Evolutionary conservation across 37 sponge, comb jelly and placozoan genomes (phyloP).

Genomic region (Ephydatia muelleri): DNA sequence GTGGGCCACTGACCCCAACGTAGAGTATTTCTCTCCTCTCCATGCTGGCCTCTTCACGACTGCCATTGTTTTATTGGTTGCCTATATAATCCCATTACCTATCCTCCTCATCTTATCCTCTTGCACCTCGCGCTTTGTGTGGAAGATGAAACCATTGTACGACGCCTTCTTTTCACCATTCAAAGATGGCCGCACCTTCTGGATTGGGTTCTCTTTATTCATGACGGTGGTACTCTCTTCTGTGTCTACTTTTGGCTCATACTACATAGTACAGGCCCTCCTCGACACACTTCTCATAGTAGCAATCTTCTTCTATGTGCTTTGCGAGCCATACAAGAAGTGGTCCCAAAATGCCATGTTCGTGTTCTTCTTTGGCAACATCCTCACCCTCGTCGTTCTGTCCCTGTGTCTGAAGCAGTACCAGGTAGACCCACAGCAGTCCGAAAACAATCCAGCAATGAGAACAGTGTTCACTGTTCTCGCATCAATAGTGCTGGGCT

Average conservation of each 20-base stretch:
- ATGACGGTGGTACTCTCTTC: constrained; percentile 22
- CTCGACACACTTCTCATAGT: constrained; percentile 2
- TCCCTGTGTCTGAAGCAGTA: not conserved
- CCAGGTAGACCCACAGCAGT: not conserved
- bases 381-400: constrained; percentile 9
- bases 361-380: constrained; percentile 14
- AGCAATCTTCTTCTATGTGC: constrained; percentile 14
- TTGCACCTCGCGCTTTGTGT: not conserved
- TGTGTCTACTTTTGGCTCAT: not conserved
- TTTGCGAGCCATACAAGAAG: constrained; percentile 31
- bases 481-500: not conserved
- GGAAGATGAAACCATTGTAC: constrained; percentile 28
- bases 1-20: constrained; percentile 44
- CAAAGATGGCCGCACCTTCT: constrained; percentile 40
- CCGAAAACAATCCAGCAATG: not conserved
- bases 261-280: constrained; percentile 3
- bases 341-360: constrained; percentile 21
- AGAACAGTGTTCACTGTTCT: not conserved
- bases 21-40: constrained; percentile 15
- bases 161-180: constrained; percentile 60
- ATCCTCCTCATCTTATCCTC: constrained; percentile 32
- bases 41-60: constrained; percentile 37
- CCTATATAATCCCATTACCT: constrained; percentile 30
- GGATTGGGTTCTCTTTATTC: constrained; percentile 57
- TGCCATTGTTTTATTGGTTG: constrained; percentile 11